Evolutionary conservation across 1,140 invertebrate species (phyloP).

Genomic region (Leptinotarsa undecemlineata): DNA sequence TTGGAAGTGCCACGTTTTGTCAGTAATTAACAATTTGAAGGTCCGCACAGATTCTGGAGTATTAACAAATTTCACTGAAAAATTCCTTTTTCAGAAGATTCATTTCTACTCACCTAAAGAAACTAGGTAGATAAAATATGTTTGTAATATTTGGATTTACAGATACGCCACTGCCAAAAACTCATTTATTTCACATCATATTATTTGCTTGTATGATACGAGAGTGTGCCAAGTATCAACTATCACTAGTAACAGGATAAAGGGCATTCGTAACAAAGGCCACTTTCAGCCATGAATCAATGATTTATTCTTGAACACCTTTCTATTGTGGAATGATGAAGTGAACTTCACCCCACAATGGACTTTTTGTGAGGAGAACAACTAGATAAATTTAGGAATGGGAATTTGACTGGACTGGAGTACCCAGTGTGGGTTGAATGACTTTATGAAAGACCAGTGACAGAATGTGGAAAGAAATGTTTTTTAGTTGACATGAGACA

Average conservation of each 20-base stretch:
- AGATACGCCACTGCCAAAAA: no score
- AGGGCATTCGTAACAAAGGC: conserved; percentile 1
- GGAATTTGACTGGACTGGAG: conserved; percentile 4
- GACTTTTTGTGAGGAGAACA: conserved; percentile 5
- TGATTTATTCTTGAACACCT: conserved; percentile 3
- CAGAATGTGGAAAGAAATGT: background rate
- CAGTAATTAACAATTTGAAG: no score
- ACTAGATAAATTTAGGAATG: background rate
- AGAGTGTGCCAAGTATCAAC: background rate
- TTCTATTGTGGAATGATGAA: conserved; percentile 8
- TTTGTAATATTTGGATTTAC: no score
- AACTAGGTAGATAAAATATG: no score
- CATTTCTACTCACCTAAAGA: no score
- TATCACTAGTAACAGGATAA: background rate
- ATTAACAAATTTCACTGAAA: no score
- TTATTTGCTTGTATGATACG: background rate
- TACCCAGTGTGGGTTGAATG: conserved; percentile 2
- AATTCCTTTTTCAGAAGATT: no score
- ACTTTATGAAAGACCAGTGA: background rate
- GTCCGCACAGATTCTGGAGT: no score
- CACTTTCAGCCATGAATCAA: background rate
- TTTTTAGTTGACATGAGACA: no score
- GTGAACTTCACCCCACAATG: background rate
- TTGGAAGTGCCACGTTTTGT: no score
- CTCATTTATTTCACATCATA: no score